Evolutionary conservation across 2,113 vertebrate species (phyloP), one percentile per base, ranked within the genome.

Genomic region (Prochilodus magdalenae): DNA sequence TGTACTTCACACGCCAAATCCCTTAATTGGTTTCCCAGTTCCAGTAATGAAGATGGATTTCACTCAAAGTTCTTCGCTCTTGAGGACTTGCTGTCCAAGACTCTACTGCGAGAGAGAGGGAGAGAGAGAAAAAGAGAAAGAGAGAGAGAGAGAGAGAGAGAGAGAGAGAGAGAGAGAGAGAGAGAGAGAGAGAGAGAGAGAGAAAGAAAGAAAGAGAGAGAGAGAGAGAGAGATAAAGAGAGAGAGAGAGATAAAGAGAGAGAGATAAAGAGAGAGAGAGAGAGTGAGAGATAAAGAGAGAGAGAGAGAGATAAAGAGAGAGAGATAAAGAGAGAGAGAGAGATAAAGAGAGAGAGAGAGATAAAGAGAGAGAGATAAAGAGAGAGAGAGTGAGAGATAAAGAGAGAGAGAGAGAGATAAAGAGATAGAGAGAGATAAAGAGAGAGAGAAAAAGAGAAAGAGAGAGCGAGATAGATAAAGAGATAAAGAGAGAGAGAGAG

Each of bases 11-110:
- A 86, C 77, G 85, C 81, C 77, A 63, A 40, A 80, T 86, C 82
- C 81, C 85, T 89, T 91, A 92, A 93, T 92, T 90, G 89, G 85
- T 87, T 91, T 89, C 84, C 75, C 53, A 62, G 77, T 57, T 73
- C 47, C 73, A 77, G 76, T 30, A 73, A 73, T 63, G 44, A 80
- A 1, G 44, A 14, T 80, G 79, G 70, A 53, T 65, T 73, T 53
- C 44, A 36, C 71, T 80, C 44, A 63, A 80, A 80, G 57, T 26
- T 36, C 66, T 70, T 33, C 20, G 13, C 57, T 24, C 8, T 18
- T 60, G 22, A 60, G 26, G 57, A 59, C 55, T 69, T 69, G 40
- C 22, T 6, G 22, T 44, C 29, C 70, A 49, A 72, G 26, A 29
- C 78, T 79, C 33, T 33, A 66, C 22, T 66, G 63, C 63, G 33